Percentiles rank a stretch among this genome's conserved stretches.
phyloP scores from a whole-genome alignment of 2,888 invertebrate genomes.

The Steromphala cineraria region DNA sequence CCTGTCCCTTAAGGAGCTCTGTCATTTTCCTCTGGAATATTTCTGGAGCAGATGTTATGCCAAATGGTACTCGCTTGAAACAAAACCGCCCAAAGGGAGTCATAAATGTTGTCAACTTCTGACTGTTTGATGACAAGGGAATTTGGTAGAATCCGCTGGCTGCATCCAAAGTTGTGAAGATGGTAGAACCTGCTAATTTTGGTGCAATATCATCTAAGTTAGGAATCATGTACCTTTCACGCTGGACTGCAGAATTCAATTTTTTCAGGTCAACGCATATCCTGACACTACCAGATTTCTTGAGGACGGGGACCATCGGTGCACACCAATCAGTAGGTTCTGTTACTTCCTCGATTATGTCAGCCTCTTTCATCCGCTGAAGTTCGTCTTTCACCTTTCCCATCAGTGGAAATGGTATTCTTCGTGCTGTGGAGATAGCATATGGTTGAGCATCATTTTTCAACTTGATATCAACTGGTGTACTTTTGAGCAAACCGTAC shows the following conservation, averaged over 20 bases:
- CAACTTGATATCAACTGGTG: slow-evolving; percentile 13
- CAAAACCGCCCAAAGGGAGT: slow-evolving; percentile 33
- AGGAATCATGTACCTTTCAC: slow-evolving; percentile 34
- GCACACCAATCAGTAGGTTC: slow-evolving; percentile 34
- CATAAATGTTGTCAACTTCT: slow-evolving; percentile 32
- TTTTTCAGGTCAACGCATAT: slow-evolving; percentile 36
- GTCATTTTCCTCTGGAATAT: slow-evolving; percentile 34
- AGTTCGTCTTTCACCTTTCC: too few species aligned
- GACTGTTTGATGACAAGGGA: slow-evolving; percentile 26
- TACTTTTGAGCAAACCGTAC: slow-evolving; percentile 15
- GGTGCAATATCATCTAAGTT: slow-evolving; percentile 34
- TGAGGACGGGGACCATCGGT: not conserved
- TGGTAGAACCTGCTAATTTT: slow-evolving; percentile 28
- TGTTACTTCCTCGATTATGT: slow-evolving; percentile 27
- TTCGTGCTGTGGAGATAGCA: too few species aligned
- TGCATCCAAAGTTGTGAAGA: slow-evolving; percentile 33
- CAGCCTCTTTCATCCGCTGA: too few species aligned
- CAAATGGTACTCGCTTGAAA: slow-evolving; percentile 32
- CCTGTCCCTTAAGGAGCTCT: slow-evolving; percentile 28
- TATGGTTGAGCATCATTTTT: slow-evolving; percentile 19
- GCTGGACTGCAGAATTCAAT: slow-evolving; percentile 1
- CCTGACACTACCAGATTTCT: slow-evolving; percentile 25
- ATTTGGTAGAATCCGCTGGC: slow-evolving; percentile 34
- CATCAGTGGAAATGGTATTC: too few species aligned
- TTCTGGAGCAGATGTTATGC: slow-evolving; percentile 35